A percentile compares a stretch with the other conserved stretches of the same genome.
These are phyloP conservation scores for Cervus canadensis DNA, from an alignment of 2,113 vertebrate genomes.

Conservation along the genomic window DNA sequence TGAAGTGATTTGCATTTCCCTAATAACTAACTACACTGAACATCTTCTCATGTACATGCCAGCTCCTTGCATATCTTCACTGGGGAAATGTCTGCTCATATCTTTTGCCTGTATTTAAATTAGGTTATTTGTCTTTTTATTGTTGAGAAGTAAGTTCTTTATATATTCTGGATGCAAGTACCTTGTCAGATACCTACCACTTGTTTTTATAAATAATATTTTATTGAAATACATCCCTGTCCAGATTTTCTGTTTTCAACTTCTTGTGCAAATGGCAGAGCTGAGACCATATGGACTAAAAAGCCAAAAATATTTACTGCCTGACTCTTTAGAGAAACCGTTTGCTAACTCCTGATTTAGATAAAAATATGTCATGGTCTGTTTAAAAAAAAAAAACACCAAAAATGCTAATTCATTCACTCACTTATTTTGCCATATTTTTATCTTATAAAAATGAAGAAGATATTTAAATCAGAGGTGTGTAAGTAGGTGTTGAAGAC, in stretches of 20 bases:
- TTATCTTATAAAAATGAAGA: neutral
- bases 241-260: neutral
- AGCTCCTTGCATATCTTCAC: neutral
- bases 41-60: neutral
- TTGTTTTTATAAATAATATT: neutral
- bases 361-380: neutral
- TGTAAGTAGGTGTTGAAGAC: conserved; percentile 25
- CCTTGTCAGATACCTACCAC: neutral
- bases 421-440: neutral
- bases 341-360: neutral
- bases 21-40: neutral
- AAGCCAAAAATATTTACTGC: neutral
- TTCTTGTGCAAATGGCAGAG: neutral
- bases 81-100: neutral
- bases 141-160: neutral
- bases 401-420: neutral
- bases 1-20: neutral
- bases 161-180: neutral
- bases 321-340: neutral
- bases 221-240: neutral
- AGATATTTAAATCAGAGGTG: neutral
- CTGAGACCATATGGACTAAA: neutral
- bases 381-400: neutral
- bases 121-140: neutral
- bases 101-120: neutral